phyloP scores from a whole-genome alignment of 2,888 invertebrate genomes.

The Dolichomitus sp. region DNA sequence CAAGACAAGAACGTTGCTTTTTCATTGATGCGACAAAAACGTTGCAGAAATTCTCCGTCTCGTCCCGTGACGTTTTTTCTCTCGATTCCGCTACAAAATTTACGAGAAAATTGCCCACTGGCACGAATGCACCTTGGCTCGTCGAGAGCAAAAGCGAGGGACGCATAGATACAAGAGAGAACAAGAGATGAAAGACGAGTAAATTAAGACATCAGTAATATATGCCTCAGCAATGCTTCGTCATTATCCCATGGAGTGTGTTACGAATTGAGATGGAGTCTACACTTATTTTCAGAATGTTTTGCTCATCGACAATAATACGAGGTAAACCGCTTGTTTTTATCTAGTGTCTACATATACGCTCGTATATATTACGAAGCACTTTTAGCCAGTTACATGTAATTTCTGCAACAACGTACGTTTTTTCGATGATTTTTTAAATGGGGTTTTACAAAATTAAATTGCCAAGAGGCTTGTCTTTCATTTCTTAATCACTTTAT shows the following conservation, averaged over 20 bases:
- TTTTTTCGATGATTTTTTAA: not conserved
- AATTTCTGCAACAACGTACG: not conserved
- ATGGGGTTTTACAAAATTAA: not conserved
- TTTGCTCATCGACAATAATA: conserved; percentile 43
- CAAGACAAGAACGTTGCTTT: not conserved
- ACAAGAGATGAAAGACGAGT: conserved; percentile 36
- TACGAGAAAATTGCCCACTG: conserved; percentile 62
- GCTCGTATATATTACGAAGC: conserved; percentile 2
- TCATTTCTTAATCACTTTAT: conserved; percentile 25
- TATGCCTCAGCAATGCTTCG: conserved; percentile 42
- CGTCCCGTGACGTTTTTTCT: conserved; percentile 36
- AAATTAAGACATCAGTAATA: conserved; percentile 63
- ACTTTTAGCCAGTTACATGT: not conserved
- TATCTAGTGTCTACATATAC: not conserved
- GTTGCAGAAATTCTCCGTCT: conserved; percentile 4
- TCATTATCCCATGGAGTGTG: conserved; percentile 56
- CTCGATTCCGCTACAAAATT: conserved; percentile 13
- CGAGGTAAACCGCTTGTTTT: conserved; percentile 17
- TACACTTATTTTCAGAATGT: conserved; percentile 30
- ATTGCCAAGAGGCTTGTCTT: not conserved
- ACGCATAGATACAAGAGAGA: conserved; percentile 25
- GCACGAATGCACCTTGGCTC: conserved; percentile 52
- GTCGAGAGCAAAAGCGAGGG: conserved; percentile 45
- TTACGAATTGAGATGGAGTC: conserved; percentile 46
- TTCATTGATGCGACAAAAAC: conserved; percentile 27